A percentile compares a stretch with the other conserved stretches of the same genome.
Evolutionary conservation across 1,140 invertebrate genomes (phyloP).

Genomic region (Zaprionus ornatus): DNA sequence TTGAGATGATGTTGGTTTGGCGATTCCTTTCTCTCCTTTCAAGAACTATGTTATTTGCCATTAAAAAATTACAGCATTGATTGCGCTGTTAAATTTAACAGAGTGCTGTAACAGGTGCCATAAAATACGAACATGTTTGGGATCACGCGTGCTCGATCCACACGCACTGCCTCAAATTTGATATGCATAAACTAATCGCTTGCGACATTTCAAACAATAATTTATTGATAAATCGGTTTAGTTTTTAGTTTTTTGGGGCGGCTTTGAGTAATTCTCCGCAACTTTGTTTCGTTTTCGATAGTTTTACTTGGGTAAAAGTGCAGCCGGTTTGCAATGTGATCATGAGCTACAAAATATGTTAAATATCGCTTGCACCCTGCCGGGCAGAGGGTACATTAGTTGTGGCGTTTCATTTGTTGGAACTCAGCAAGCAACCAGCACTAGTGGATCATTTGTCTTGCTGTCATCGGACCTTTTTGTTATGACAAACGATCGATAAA

Average conservation of each 20-base stretch:
- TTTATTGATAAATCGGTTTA: constrained; percentile 9
- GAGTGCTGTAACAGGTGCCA: neutral
- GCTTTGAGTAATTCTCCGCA: constrained; percentile 3
- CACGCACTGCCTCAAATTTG: neutral
- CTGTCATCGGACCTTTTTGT: constrained; percentile 14
- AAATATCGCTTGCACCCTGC: constrained; percentile 43
- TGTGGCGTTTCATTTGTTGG: neutral
- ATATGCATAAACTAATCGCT: constrained; percentile 3
- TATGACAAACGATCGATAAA: constrained; percentile 10
- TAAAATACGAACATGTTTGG: neutral
- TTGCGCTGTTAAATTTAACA: neutral
- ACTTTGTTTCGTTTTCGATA: constrained; percentile 11
- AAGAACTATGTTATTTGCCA: neutral
- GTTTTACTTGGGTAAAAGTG: constrained; percentile 40
- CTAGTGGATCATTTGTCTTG: neutral
- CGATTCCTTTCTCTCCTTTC: neutral
- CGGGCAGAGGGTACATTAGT: neutral
- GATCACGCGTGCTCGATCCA: neutral
- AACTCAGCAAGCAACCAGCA: neutral
- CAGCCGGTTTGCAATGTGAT: constrained; percentile 46
- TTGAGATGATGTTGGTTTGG: no score
- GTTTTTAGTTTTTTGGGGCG: neutral
- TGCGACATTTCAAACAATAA: neutral
- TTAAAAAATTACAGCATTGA: neutral
- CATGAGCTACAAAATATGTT: constrained; percentile 63